Percentiles rank a stretch among this genome's conserved stretches.
Conservation (phyloP, 2,888 invertebrate genomes). For the Cataglyphis albicans region DNA sequence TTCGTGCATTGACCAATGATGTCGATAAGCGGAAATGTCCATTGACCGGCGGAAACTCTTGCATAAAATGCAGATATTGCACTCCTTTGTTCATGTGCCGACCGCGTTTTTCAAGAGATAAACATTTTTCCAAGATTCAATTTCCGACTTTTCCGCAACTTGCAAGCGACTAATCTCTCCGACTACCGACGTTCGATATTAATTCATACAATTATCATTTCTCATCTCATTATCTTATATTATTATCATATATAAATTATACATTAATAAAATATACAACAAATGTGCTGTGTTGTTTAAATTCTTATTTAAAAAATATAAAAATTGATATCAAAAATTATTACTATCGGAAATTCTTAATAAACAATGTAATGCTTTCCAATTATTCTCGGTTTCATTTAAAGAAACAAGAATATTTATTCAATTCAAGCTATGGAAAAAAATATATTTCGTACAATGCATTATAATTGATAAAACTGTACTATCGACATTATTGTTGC, state of each 20-base stretch:
- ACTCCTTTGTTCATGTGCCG: slow-evolving; percentile 6
- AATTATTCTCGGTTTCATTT: not conserved
- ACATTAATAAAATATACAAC: not conserved
- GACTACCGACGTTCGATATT: slow-evolving; percentile 24
- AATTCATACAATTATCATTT: slow-evolving; percentile 6
- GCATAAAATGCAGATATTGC: not conserved
- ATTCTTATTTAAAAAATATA: not conserved
- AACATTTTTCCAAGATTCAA: not conserved
- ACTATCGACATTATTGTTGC: slow-evolving; percentile 3
- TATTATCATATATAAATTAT: not conserved
- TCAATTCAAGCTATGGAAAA: not conserved
- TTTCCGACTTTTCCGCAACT: not conserved
- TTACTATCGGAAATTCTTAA: not conserved
- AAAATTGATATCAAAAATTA: not conserved
- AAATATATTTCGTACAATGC: not conserved
- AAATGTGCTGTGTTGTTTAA: not conserved
- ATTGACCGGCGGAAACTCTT: slow-evolving; percentile 18
- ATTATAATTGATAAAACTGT: not conserved
- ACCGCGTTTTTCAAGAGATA: not conserved
- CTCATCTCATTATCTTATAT: not conserved
- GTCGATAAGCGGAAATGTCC: slow-evolving; percentile 58
- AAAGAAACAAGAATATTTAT: not conserved
- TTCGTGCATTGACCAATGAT: not conserved
- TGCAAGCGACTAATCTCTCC: not conserved
- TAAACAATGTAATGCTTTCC: not conserved